Base-by-base conservation (phyloP, 2,113 vertebrate genomes). In the Pelusios castaneus region DNA sequence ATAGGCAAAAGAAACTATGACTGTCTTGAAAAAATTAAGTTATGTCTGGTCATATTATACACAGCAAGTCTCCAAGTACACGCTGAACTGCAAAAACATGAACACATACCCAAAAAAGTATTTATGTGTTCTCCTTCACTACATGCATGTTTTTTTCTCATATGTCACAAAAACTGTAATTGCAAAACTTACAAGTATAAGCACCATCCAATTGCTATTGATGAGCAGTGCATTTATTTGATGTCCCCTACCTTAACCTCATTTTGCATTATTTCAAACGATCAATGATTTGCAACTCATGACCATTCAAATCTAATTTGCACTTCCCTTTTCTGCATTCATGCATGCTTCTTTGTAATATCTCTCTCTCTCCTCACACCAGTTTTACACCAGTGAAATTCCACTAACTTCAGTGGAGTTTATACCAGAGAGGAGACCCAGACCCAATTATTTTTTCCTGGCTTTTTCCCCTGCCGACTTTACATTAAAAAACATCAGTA, bases 181-280 rank as follows among this genome's bases (percentile, higher is more conserved):
- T 58, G 82, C 97, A 98, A 47, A 47, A 97, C 98, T 98, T 98
- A 98, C 97, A 98, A 97, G 97, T 97, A 96, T 97, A 97, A 97
- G 94, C 96, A 97, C 97, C 98, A 97, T 97, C 97, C 98, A 98
- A 98, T 96, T 96, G 95, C 94, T 98, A 98, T 98, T 98, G 98
- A 97, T 98, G 98, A 97, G 93, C 73, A 92, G 97, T 98, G 96
- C 95, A 89, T 97, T 98, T 94, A 96, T 98, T 98, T 98, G 97
- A 97, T 98, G 97, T 97, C 95, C 97, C 96, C 96, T 97, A 91
- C 97, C 97, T 98, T 98, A 98, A 98, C 97, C 98, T 98, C 97
- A 98, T 98, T 98, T 98, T 98, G 97, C 97, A 98, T 98, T 98
- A 97, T 98, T 98, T 98, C 97, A 98, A 98, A 98, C 96, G 98